Percentiles rank a stretch among this genome's conserved stretches.
phyloP scores from a whole-genome alignment of 2,888 invertebrate species.

The Andrena flavipes region DNA sequence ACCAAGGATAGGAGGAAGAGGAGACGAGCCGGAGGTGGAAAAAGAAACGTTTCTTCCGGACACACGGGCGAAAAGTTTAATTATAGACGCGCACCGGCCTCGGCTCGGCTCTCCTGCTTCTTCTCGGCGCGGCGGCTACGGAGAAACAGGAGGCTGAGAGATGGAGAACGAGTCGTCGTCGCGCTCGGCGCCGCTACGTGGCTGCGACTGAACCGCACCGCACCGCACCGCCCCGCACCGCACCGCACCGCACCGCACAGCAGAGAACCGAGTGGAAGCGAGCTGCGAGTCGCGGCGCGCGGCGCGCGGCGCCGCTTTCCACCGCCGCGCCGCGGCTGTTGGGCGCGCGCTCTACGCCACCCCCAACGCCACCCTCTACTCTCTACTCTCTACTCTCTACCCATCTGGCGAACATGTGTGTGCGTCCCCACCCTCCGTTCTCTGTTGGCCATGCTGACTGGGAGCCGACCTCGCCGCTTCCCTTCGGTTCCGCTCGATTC shows the following conservation, averaged over 20 bases:
- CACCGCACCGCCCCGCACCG: slow-evolving; percentile 28
- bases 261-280: slow-evolving; percentile 31
- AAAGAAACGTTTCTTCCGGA: slow-evolving; percentile 7
- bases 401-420: slow-evolving; percentile 54
- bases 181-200: slow-evolving; percentile 77
- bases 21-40: not conserved
- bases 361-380: not conserved
- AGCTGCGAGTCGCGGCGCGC: too few species aligned
- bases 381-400: slow-evolving; percentile 10
- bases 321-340: not conserved
- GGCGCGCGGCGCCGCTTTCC: slow-evolving; percentile 1
- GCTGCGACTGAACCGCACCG: slow-evolving; percentile 75
- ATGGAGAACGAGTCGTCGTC: slow-evolving; percentile 43
- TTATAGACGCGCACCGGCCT: slow-evolving; percentile 7
- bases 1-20: not conserved
- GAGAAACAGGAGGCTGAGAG: not conserved
- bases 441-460: not conserved
- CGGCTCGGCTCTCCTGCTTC: not conserved
- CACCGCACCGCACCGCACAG: slow-evolving; percentile 51
- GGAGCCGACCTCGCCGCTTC: too few species aligned
- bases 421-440: not conserved
- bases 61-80: slow-evolving; percentile 12
- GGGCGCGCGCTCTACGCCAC: slow-evolving; percentile 12
- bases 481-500: too few species aligned
- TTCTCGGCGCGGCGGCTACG: not conserved